Evolutionary conservation across 2,888 invertebrate species (phyloP), one percentile per base, ranked within the genome.

Genomic region (Polydrusus cervinus): DNA sequence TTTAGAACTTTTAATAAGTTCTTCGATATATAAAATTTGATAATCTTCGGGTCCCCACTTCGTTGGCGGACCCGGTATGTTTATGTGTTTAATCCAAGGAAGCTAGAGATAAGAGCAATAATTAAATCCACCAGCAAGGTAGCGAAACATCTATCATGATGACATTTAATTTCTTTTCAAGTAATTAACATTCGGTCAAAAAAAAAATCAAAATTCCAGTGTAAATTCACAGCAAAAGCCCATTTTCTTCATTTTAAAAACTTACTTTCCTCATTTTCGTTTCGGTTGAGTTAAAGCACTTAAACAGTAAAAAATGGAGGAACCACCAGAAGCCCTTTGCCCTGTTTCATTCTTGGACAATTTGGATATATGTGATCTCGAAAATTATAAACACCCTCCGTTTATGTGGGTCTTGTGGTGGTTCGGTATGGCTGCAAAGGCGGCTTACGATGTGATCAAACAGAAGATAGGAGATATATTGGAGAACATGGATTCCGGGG

Each of bases 341-440:
- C 71, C 71, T 16, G 18, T 71, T 51, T 16, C 66, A 5, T 66
- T 66, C 57, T 14, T 77, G 6, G 45, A 71, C 14, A 57, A 74
- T 20, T 20, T 78, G 16, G 78, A 78, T 34, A 18, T 34, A 9
- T 78, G 78, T 60, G 71, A 78, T 30, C 40, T 76, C 60, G 74
- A 76, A 16, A 74, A 68, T 34, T 78, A 78, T 60, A 78, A 78
- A 70, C 76, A 76, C 53, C 78, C 78, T 6, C 78, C 78, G 5
- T 78, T 71, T 51, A 55, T 78, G 71, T 78, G 66, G 40, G 65
- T 62, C 8, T 57, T 78, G 11, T 78, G 78, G 78, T 78, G 71
- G 53, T 3, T 71, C 1, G 25, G n/a, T 13, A 25, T 78, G 8
- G 43, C 34, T 0, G 73, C 55, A 7, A 70, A 70, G 18, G 65